Base-by-base conservation (phyloP, 1,140 invertebrate genomes). In the Amyelois transitella region DNA sequence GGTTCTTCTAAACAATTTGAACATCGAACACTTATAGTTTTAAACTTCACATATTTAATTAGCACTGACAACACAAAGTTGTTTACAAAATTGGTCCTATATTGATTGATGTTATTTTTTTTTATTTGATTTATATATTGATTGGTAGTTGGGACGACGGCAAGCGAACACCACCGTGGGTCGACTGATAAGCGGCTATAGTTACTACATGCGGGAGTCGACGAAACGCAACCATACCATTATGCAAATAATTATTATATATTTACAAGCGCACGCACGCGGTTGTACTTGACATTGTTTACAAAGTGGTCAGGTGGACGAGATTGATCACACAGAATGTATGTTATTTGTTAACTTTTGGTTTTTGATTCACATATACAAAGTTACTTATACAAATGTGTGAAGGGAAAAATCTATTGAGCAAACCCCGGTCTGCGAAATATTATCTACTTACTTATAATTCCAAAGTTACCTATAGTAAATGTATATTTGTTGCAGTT, bases 101-200 rank as follows among this genome's bases (percentile, higher is more conserved):
- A 6, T 38, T 38, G n/a, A 14, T 38, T 38, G 12, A 38, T 38
- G n/a, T 5, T 14, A 14, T 38, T 47, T 58, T 20, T 55, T 25
- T 17, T 19, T 20, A 25, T 38, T 52, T n/a, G n/a, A 51, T 56
- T 62, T 55, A 47, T 53, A 49, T 17, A 47, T 24, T 56, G 44
- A 43, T 53, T 53, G 55, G 57, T 32, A n/a, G n/a, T 58, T 58
- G 43, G 22, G 53, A 25, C 55, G 61, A 51, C 48, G 32, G 53
- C 54, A 64, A 55, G 52, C 65, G 61, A 65, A 55, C 59, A 66
- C 45, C 7, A 68, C 67, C 72, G 67, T 69, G 74, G 73, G 68
- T 68, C 73, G 76, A 72, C 58, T 75, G 80, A 83, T 83, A 83
- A 83, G 32, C 32, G 32, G 4, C n/a, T n/a, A n/a, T n/a, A n/a